A percentile compares a stretch with the other conserved stretches of the same genome.
Evolutionary conservation across 2,797 vertebrate species (phyloP).

Genomic region (Sebastolobus alascanus): DNA sequence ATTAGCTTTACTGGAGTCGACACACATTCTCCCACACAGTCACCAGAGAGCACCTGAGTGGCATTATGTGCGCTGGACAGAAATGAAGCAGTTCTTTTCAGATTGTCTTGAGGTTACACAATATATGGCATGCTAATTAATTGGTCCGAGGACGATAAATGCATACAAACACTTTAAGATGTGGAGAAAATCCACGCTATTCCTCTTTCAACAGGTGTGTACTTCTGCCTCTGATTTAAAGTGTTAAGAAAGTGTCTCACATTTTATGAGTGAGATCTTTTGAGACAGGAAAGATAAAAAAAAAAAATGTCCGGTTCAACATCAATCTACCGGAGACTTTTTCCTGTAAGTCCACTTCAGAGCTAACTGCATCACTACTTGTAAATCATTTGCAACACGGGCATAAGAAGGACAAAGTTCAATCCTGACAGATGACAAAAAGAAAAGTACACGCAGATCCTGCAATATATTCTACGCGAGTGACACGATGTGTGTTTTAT

Average conservation of each 20-base stretch:
- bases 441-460: conserved; percentile 2
- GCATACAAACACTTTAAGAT: conserved; percentile 47
- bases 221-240: conserved; percentile 65
- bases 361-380: conserved; percentile 23
- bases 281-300: conserved; percentile 34
- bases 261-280: conserved; percentile 30
- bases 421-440: conserved; percentile 38
- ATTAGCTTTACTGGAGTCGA: conserved; percentile 37
- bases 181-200: conserved; percentile 38
- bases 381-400: conserved; percentile 31
- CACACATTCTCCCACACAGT: conserved; percentile 32
- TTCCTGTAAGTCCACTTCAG: conserved; percentile 53
- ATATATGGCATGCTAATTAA: conserved; percentile 33
- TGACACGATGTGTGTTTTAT: conserved; percentile 37
- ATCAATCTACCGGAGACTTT: conserved; percentile 35
- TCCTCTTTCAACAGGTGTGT: conserved; percentile 64
- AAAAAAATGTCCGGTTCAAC: conserved; percentile 8
- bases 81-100: conserved; percentile 38
- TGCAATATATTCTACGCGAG: conserved; percentile 18
- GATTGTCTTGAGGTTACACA: conserved; percentile 39
- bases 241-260: conserved; percentile 34
- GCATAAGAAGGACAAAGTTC: conserved; percentile 37
- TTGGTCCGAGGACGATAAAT: conserved; percentile 46
- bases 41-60: conserved; percentile 29
- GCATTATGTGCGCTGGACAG: conserved; percentile 18